Base-by-base conservation (phyloP, 1,140 invertebrate genomes). In the Drosophila kepulauana region DNA sequence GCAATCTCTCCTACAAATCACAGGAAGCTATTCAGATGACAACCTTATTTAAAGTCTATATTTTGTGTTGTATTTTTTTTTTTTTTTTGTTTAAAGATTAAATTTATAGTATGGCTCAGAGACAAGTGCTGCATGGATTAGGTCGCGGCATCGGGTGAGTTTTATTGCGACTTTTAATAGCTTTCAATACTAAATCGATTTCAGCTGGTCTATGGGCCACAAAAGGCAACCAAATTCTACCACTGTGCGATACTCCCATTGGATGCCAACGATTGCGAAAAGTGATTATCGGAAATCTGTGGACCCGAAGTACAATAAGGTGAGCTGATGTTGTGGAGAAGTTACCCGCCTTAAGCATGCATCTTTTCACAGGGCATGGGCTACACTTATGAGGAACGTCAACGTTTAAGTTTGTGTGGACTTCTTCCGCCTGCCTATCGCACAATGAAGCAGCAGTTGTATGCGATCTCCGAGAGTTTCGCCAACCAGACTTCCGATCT, bases 371-470 rank as follows among this genome's bases (percentile, higher is more conserved):
- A 87, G 84, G 62, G 65, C 0, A 13, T 84, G 13, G 45, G 48
- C 6, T 85, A 66, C 1, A 68, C 56, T 0, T 15, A 81, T 1
- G 62, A 81, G 8, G 85, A 88, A 3, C 78, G 85, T 0, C 85
- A 88, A 41, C 56, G 54, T 1, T 11, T 88, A 35, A 45, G 48
- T 20, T 96, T 98, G 75, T 96, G 98, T 88, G 97, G 97, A 0
- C 93, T 98, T 0, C 93, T 98, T 20, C 97, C 98, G 1, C 95
- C 95, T 4, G 93, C 95, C n/a, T 96, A 97, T 11, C 97, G 97
- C 93, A 95, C 94, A 1, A 96, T 97, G 91, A 96, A 97, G 10
- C 96, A 98, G 79, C 97, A 98, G 92, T 93, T 98, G 1, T 93
- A 96, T 70, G 94, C 96, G 11, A 96, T 96, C 79, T 94, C 95